A percentile compares a stretch with the other conserved stretches of the same genome.
Evolutionary conservation across 2,113 vertebrate species (phyloP).

Genomic region (Seriola aureovittata): DNA sequence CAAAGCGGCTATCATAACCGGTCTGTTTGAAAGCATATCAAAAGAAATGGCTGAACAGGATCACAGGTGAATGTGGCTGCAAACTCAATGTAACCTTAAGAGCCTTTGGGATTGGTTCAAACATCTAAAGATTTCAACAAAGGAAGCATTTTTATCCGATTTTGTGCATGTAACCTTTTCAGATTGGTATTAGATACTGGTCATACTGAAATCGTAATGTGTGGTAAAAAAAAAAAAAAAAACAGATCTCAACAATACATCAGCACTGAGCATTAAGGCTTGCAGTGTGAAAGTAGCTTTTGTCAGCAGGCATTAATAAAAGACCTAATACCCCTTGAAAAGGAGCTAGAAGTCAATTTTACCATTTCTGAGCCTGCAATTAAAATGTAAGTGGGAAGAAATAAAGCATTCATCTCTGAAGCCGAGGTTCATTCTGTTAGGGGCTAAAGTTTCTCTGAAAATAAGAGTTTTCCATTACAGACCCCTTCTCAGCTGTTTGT

Average conservation of each 20-base stretch:
- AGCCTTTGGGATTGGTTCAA: conserved; percentile 8
- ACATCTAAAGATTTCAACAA: conserved; percentile 30
- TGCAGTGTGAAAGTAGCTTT: conserved; percentile 35
- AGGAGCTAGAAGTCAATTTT: conserved; percentile 36
- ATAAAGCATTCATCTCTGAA: conserved; percentile 22
- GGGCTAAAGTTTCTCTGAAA: conserved; percentile 27
- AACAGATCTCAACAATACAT: conserved; percentile 7
- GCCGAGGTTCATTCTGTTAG: conserved; percentile 13
- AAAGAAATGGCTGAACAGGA: conserved; percentile 33
- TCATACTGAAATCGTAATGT: conserved; percentile 2
- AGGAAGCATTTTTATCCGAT: conserved; percentile 12
- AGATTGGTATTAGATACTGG: not conserved
- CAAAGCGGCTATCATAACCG: conserved; percentile 12
- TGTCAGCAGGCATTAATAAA: conserved; percentile 53
- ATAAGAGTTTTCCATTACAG: conserved; percentile 34
- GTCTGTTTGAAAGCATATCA: conserved; percentile 26
- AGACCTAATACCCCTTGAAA: conserved; percentile 46
- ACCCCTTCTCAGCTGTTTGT: not conserved
- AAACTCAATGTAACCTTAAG: conserved; percentile 29
- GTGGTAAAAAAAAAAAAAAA: not conserved
- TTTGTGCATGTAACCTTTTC: conserved; percentile 12
- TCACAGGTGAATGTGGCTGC: conserved; percentile 38
- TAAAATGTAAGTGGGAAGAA: conserved; percentile 12
- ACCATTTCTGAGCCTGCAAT: conserved; percentile 33
- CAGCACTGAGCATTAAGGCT: conserved; percentile 12